A percentile compares a stretch with the other conserved stretches of the same genome.
phyloP scores from a whole-genome alignment of 1,140 invertebrate species.

The Zaprionus vittiger region DNA sequence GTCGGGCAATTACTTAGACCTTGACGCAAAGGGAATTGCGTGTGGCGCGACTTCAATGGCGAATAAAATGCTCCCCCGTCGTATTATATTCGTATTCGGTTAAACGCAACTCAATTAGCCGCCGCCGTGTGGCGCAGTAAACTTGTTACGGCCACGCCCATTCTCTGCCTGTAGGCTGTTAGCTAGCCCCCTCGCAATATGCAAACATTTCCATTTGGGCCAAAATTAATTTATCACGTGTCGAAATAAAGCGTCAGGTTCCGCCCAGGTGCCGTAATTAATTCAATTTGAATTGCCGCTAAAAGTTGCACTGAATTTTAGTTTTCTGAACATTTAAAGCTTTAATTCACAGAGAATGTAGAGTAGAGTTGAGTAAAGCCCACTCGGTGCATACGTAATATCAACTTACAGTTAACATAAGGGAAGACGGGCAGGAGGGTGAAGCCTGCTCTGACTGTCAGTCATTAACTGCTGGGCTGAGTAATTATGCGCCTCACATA shows the following conservation, averaged over 20 bases:
- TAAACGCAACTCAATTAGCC: conserved; percentile 68
- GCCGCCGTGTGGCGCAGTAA: conserved; percentile 58
- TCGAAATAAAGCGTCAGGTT: conserved; percentile 67
- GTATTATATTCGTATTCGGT: conserved; percentile 54
- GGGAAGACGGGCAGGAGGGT: not conserved
- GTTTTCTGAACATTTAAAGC: not conserved
- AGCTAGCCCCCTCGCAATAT: conserved; percentile 40
- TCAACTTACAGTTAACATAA: conserved; percentile 47
- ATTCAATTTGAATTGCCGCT: conserved; percentile 59
- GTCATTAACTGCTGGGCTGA: conserved; percentile 41
- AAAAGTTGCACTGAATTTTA: not conserved
- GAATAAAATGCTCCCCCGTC: conserved; percentile 49
- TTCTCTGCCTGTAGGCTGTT: conserved; percentile 9
- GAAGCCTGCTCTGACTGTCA: conserved; percentile 11
- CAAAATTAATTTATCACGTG: conserved; percentile 81
- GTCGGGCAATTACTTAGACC: conserved; percentile 47
- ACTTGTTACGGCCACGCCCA: conserved; percentile 62
- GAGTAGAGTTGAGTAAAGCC: not conserved
- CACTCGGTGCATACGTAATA: conserved; percentile 24
- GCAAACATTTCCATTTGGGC: conserved; percentile 66
- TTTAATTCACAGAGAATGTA: not conserved
- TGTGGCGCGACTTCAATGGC: conserved; percentile 50
- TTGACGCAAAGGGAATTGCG: conserved; percentile 49
- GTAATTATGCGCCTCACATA: conserved; percentile 31
- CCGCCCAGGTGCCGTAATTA: conserved; percentile 59